Base-by-base conservation (phyloP, 2,888 invertebrate species). In the Blomia tropicalis region DNA sequence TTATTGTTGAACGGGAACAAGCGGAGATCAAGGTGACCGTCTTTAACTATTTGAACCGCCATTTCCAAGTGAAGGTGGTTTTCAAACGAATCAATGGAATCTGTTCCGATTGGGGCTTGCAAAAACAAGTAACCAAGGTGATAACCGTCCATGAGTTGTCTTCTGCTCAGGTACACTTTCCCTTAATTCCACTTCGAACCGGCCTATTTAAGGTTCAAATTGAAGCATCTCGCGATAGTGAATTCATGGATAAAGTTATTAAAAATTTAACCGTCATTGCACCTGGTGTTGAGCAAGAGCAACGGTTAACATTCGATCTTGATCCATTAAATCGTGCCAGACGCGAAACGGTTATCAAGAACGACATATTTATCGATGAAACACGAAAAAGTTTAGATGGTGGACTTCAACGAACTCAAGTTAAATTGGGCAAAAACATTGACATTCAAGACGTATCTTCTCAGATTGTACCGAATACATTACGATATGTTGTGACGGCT, bases 1-100 rank as follows among this genome's bases (percentile, higher is more conserved):
- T 65, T 11, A 67, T 69, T n/a, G 66, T 69, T n/a, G 62, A 66
- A 44, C 66, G 67, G 44, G 69, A 69, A 53, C 69, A 69, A 56
- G 56, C 68, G 22, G 68, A 69, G 62, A 64, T 69, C 36, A 60
- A 63, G 51, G 69, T 65, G 4, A 67, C 69, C 41, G 47, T 69
- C 1, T 69, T 69, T 43, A 69, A 69, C 54, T 68, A 69, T 44
- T 64, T 63, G 7, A 7, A 32, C 1, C 59, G 47, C 17, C 59
- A 43, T 43, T 4, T 66, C 19, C 32, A 65, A 60, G 64, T 66
- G n/a, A 23, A 62, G 17, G 63, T 69, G 5, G 67, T 66, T 47
- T 68, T 66, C 59, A 65, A 67, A 43, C 67, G 68, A 1, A 65
- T 67, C 11, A 63, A 68, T 36, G 66, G 63, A 27, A 41, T 69